Evolutionary conservation across 2,888 invertebrate species (phyloP), one percentile per base, ranked within the genome.

Genomic region (Tipula lateralis): DNA sequence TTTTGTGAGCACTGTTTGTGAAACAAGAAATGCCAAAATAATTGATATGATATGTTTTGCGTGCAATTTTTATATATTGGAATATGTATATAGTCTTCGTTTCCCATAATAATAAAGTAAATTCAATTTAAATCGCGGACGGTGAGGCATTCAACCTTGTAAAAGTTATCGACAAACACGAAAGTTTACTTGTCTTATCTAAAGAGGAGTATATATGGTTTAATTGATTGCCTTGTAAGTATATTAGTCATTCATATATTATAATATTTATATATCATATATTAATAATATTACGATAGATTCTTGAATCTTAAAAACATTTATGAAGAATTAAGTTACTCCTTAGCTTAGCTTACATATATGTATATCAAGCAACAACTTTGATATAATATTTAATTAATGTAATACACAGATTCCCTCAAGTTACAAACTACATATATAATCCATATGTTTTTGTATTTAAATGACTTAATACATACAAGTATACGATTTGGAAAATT

Each of bases 21-120:
- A 50, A 50, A 50, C 66, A 66, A 12, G 24, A 66, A 24, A 66
- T 66, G 66, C 66, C 66, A 66, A 66, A 66, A 66, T 66, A 66
- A 66, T 66, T 66, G 66, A 66, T 66, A 66, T 66, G 66, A 66
- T 66, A 66, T 66, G 24, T 66, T 66, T 66, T 66, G 66, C 66
- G 66, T 66, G 66, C 66, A 24, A 66, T 12, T 66, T 24, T 50
- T 50, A 50, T 50, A 50, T 50, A 50, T 50, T 50, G 44, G 16
- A 50, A 50, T 50, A 50, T 16, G 5, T 50, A 50, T 24, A 66
- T 1, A 66, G 1, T 19, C 24, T 66, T 66, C 66, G 66, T 66
- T 66, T 66, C 66, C 66, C 66, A 66, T 24, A 66, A 24, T 66
- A 66, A 24, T 66, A 19, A 66, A 66, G 3, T 66, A 66, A 66